phyloP scores from a whole-genome alignment of 2,113 vertebrate genomes.

The Axis porcinus region DNA sequence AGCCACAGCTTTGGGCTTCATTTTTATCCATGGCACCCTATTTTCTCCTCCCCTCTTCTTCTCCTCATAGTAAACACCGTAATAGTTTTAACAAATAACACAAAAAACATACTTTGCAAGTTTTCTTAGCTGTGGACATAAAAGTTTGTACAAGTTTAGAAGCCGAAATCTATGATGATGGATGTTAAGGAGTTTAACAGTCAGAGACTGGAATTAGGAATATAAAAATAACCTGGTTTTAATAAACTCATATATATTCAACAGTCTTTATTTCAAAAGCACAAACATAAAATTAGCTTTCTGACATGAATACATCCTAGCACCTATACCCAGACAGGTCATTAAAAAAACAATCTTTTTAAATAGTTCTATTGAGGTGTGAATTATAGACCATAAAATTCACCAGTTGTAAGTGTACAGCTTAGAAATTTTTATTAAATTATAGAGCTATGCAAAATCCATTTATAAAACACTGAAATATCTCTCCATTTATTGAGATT shows the following conservation, averaged over 20 bases:
- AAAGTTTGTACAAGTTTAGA: background rate
- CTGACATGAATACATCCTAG: background rate
- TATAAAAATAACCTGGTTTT: background rate
- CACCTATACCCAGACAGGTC: background rate
- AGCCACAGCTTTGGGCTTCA: background rate
- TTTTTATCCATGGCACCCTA: background rate
- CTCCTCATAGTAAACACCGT: background rate
- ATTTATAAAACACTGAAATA: background rate
- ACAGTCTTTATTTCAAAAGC: background rate
- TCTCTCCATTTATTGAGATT: background rate
- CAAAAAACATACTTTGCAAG: background rate
- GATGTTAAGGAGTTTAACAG: background rate
- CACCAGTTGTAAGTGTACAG: background rate
- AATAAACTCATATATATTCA: background rate
- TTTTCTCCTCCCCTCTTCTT: background rate
- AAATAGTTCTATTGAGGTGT: background rate
- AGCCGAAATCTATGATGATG: background rate
- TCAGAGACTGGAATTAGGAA: background rate
- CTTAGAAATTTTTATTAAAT: slow-evolving; percentile 15
- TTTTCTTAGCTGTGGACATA: background rate
- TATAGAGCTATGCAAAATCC: background rate
- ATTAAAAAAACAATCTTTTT: background rate
- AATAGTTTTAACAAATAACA: background rate
- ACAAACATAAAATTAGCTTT: background rate
- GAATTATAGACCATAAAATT: background rate